phyloP scores from a whole-genome alignment of 2,888 invertebrate species.

The Cerceris ruficornis region DNA sequence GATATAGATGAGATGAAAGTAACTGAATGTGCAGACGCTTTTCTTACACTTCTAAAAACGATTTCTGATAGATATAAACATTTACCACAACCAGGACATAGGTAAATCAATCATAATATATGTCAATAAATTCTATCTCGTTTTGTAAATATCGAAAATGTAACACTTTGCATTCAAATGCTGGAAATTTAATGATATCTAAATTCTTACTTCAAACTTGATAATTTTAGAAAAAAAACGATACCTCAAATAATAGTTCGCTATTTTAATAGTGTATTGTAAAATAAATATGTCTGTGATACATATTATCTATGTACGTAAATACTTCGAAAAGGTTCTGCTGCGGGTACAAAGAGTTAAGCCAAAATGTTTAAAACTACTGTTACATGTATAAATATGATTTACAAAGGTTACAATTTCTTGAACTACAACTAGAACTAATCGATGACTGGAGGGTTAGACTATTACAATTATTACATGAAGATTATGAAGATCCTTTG shows the following conservation, averaged over 20 bases:
- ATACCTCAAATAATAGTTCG: no score
- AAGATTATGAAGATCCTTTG: constrained; percentile 85
- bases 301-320: no score
- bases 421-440: constrained; percentile 93
- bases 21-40: constrained; percentile 94
- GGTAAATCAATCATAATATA: constrained; percentile 79
- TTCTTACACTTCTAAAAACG: constrained; percentile 91
- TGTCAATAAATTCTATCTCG: neutral
- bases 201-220: no score
- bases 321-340: no score
- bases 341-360: no score
- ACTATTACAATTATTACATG: constrained; percentile 90
- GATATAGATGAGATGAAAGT: constrained; percentile 89
- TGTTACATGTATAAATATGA: constrained; percentile 3
- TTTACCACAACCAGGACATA: constrained; percentile 92
- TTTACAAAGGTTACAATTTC: constrained; percentile 88
- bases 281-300: no score
- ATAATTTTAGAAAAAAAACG: no score
- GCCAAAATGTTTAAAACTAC: neutral
- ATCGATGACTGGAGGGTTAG: constrained; percentile 95
- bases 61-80: constrained; percentile 93
- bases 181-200: no score
- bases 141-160: no score
- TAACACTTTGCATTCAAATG: no score
- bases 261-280: no score